phyloP scores from a whole-genome alignment of 2,888 invertebrate species.

The Calameuta filiformis region DNA sequence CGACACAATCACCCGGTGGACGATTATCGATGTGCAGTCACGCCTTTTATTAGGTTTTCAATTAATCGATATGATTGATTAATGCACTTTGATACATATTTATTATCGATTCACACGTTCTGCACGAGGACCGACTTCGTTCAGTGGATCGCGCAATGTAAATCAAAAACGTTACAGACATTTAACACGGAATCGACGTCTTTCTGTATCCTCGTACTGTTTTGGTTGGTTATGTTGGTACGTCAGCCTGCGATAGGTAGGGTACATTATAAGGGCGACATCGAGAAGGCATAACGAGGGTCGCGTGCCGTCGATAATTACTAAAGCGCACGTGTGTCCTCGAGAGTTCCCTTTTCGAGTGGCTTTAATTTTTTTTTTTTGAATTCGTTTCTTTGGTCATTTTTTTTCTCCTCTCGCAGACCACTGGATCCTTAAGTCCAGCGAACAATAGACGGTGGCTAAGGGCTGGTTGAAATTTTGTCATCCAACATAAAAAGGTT shows the following conservation, averaged over 20 bases:
- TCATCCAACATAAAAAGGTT: background rate
- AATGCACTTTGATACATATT: background rate
- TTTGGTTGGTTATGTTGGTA: background rate
- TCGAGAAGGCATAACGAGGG: constrained; percentile 14
- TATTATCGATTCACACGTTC: too few species aligned
- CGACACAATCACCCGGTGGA: background rate
- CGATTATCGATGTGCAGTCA: background rate
- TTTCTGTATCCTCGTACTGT: background rate
- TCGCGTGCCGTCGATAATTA: constrained; percentile 30
- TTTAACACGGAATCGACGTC: background rate
- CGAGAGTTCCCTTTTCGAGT: constrained; percentile 3
- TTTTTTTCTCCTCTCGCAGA: background rate
- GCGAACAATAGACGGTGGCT: too few species aligned
- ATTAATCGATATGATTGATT: background rate
- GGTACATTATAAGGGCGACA: background rate
- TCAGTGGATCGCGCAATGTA: background rate
- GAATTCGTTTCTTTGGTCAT: background rate
- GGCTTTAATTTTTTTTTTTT: background rate
- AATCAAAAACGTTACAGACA: background rate
- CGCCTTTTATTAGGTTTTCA: background rate
- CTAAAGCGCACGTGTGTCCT: constrained; percentile 13
- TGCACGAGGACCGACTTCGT: too few species aligned
- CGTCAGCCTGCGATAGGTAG: background rate
- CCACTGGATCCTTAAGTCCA: background rate
- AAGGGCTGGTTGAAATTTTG: background rate